phyloP scores from a whole-genome alignment of 2,113 vertebrate species.

The Aviceda subcristata region DNA sequence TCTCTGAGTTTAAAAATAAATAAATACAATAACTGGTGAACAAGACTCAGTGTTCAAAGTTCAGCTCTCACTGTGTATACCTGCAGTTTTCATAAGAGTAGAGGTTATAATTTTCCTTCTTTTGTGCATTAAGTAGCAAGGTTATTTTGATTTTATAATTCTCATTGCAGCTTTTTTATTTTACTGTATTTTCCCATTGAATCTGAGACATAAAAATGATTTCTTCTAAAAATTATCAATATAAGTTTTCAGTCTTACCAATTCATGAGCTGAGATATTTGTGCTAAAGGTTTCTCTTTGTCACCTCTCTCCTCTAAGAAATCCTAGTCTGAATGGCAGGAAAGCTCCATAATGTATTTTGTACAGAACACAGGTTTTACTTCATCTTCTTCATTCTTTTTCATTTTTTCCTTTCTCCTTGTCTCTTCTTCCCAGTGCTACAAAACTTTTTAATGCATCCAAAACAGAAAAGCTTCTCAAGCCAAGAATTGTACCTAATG shows the following conservation, averaged over 20 bases:
- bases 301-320: background rate
- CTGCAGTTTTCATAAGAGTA: background rate
- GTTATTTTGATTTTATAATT: background rate
- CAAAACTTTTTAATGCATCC: background rate
- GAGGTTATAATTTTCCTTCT: background rate
- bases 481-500: background rate
- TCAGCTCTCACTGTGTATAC: background rate
- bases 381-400: background rate
- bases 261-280: background rate
- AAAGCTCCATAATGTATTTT: background rate
- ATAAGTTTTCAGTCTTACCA: background rate
- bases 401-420: background rate
- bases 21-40: background rate
- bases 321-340: background rate
- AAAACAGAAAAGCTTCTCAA: background rate
- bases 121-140: background rate
- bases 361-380: background rate
- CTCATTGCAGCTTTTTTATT: background rate
- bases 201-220: background rate
- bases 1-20: background rate
- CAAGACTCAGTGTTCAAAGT: background rate
- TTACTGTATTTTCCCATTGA: background rate
- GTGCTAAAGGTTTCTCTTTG: background rate
- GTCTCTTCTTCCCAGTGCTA: background rate
- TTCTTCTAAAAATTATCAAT: background rate